Conservation (phyloP, 2,888 invertebrate genomes). For the Teinopalpus imperialis region DNA sequence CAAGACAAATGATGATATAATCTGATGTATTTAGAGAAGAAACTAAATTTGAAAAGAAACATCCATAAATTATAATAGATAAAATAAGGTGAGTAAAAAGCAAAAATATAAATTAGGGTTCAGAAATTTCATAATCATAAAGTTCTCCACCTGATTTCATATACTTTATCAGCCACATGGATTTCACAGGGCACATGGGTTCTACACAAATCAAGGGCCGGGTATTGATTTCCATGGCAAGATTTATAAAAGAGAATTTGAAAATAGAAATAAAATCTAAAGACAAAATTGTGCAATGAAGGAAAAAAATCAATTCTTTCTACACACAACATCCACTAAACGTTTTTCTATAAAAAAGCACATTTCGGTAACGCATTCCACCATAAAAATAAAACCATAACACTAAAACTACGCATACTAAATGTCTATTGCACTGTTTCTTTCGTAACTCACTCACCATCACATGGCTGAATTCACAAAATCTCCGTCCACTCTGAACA, state of each 20-base stretch:
- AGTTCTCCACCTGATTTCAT: constrained; percentile 20
- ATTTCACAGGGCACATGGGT: too few species aligned
- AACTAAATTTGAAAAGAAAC: too few species aligned
- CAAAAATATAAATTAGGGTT: background rate
- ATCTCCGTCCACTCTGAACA: constrained; percentile 53
- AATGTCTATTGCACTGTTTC: constrained; percentile 47
- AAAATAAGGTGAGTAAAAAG: too few species aligned
- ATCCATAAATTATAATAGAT: too few species aligned
- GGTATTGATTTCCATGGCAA: constrained; percentile 17
- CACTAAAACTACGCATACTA: constrained; percentile 42
- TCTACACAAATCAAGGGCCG: constrained; percentile 4
- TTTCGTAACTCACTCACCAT: constrained; percentile 62
- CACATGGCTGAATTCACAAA: constrained; percentile 55
- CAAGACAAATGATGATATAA: too few species aligned
- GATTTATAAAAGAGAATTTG: background rate
- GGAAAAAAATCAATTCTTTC: constrained; percentile 29
- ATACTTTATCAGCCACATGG: constrained; percentile 13
- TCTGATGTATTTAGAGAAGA: too few species aligned
- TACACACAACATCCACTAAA: constrained; percentile 56
- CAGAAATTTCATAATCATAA: constrained; percentile 13
- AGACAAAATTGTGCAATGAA: constrained; percentile 23
- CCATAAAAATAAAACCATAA: constrained; percentile 35
- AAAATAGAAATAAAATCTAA: constrained; percentile 10
- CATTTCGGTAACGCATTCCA: constrained; percentile 44
- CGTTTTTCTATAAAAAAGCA: constrained; percentile 41